Conservation (phyloP, 2,888 invertebrate genomes). For the Alitta virens region DNA sequence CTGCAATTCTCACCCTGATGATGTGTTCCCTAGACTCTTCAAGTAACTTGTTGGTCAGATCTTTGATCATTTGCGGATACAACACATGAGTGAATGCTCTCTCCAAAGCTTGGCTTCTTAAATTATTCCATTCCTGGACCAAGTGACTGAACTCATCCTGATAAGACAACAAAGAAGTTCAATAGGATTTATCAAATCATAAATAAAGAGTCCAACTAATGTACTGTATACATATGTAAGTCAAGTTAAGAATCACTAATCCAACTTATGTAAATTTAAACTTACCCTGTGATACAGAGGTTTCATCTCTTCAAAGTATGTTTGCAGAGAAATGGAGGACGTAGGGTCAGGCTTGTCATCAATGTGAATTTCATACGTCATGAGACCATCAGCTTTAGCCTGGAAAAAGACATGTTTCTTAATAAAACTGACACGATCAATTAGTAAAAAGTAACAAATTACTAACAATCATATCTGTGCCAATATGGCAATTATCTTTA, state of each 20-base stretch:
- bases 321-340: conserved; percentile 16
- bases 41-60: conserved; percentile 75
- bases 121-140: conserved; percentile 87
- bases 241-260: background rate
- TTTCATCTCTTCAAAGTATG: conserved; percentile 84
- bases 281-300: conserved; percentile 76
- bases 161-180: background rate
- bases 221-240: too few relatives aligned
- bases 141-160: conserved; percentile 81
- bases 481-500: too few relatives aligned
- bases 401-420: background rate
- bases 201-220: too few relatives aligned
- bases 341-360: conserved; percentile 30
- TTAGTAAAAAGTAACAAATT: background rate
- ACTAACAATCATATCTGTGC: background rate
- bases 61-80: conserved; percentile 83
- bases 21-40: conserved; percentile 74
- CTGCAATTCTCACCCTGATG: conserved; percentile 43
- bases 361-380: conserved; percentile 48
- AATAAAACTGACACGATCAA: background rate
- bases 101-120: conserved; percentile 84
- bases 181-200: too few relatives aligned
- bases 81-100: conserved; percentile 83
- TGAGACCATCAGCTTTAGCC: conserved; percentile 56
- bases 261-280: conserved; percentile 16